These are phyloP conservation scores for Mycalesis mineus DNA, from an alignment of 2,888 invertebrate species.

Conservation along the genomic window DNA sequence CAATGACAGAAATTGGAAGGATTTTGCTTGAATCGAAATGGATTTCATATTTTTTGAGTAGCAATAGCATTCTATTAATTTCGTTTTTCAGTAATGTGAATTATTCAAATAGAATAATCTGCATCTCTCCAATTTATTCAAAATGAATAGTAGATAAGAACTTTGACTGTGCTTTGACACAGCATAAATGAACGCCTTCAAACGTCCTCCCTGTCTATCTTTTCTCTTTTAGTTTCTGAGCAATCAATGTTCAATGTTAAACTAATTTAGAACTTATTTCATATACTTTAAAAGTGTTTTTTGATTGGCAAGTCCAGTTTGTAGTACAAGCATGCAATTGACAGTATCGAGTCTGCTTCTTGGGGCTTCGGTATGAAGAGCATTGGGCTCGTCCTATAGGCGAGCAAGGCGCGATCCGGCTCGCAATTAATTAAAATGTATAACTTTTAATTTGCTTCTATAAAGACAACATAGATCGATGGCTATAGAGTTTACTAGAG, in stretches of 20 bases:
- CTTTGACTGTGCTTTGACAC: too few species aligned
- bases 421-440: slow-evolving; percentile 14
- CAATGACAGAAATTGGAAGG: too few species aligned
- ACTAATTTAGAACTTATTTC: slow-evolving; percentile 22
- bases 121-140: too few species aligned
- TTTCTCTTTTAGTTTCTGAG: background rate
- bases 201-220: background rate
- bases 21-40: too few species aligned
- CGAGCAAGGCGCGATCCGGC: slow-evolving; percentile 55
- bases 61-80: too few species aligned
- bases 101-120: too few species aligned
- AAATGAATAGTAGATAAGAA: too few species aligned
- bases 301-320: slow-evolving; percentile 20
- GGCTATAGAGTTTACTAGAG: too few species aligned
- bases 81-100: too few species aligned
- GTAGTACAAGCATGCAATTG: slow-evolving; percentile 36
- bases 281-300: slow-evolving; percentile 16
- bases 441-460: background rate
- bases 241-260: background rate
- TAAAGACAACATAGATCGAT: too few species aligned
- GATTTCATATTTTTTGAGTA: too few species aligned
- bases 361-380: slow-evolving; percentile 33
- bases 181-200: too few species aligned
- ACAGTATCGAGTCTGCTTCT: slow-evolving; percentile 37
- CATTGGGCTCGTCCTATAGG: slow-evolving; percentile 38